Percentiles rank a stretch among this genome's conserved stretches.
Evolutionary conservation across 2,113 vertebrate species (phyloP).

Genomic region (Bathybates hornii): DNA sequence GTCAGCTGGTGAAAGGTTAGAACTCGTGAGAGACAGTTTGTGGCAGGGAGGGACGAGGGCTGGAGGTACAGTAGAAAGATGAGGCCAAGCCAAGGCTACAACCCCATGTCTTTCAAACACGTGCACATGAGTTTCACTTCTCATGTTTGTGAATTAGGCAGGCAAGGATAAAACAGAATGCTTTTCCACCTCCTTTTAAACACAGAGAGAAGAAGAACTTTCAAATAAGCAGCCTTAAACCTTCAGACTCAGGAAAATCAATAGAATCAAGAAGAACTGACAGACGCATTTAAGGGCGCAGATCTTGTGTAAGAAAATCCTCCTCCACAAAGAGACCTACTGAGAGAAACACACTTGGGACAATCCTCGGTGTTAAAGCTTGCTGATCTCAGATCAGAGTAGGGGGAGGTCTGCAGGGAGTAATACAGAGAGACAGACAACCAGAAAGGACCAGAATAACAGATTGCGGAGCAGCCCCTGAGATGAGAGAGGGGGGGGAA

Average conservation of each 20-base stretch:
- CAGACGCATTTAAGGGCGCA: constrained; percentile 76
- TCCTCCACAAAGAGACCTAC: constrained; percentile 75
- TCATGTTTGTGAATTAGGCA: constrained; percentile 6
- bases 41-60: neutral
- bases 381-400: constrained; percentile 61
- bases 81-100: neutral
- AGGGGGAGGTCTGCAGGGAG: constrained; percentile 46
- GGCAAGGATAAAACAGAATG: neutral
- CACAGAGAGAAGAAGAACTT: neutral
- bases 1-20: constrained; percentile 36
- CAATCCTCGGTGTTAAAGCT: constrained; percentile 40
- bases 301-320: constrained; percentile 65
- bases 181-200: neutral
- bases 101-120: constrained; percentile 16
- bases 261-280: constrained; percentile 81
- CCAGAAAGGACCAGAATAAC: constrained; percentile 25
- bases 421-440: constrained; percentile 40
- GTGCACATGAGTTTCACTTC: constrained; percentile 7
- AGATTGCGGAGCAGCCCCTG: constrained; percentile 11
- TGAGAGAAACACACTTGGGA: constrained; percentile 59
- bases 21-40: constrained; percentile 9
- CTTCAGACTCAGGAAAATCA: constrained; percentile 81
- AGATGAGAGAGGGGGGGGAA: neutral
- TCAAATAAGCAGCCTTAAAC: constrained; percentile 31
- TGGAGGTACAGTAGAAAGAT: neutral